Percentiles rank a stretch among this genome's conserved stretches.
These are phyloP conservation scores for Chaitophorus viminalis DNA, from an alignment of 2,888 invertebrate species.

Conservation along the genomic window DNA sequence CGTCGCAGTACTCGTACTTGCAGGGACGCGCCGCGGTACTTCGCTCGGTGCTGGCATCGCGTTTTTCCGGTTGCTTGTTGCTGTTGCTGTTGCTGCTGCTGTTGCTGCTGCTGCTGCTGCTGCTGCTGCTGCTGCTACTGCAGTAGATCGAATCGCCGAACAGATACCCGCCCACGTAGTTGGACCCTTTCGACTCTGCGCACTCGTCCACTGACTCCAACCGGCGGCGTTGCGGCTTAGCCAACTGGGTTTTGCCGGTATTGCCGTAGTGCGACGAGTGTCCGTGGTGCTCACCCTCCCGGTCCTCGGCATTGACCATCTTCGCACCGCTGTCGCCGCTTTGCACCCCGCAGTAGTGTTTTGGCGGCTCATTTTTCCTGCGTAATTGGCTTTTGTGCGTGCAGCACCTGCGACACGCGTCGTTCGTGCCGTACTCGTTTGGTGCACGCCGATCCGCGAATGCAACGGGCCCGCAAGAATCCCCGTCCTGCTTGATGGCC, in stretches of 20 bases:
- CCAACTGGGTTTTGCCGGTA: not conserved
- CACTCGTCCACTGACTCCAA: slow-evolving; percentile 40
- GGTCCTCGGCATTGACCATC: not conserved
- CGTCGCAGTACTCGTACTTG: slow-evolving; percentile 6
- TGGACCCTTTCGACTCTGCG: slow-evolving; percentile 5
- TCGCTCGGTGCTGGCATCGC: not conserved
- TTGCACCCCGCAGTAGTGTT: no score
- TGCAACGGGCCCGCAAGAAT: not conserved
- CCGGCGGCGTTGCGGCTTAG: not conserved
- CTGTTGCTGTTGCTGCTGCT: no score
- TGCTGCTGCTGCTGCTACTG: no score
- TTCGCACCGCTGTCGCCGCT: not conserved
- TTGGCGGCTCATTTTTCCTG: not conserved
- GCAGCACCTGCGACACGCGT: not conserved
- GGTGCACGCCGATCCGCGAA: not conserved
- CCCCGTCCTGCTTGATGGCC: not conserved
- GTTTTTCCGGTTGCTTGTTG: not conserved
- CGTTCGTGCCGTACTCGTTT: not conserved
- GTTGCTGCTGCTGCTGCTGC: no score
- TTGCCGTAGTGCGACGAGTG: not conserved
- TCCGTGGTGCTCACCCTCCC: not conserved
- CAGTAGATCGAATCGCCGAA: slow-evolving; percentile 21
- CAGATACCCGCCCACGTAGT: slow-evolving; percentile 19
- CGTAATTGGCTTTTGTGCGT: not conserved
- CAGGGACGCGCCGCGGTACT: not conserved